Percentiles rank a stretch among this genome's conserved stretches.
phyloP scores from a whole-genome alignment of 2,888 invertebrate genomes.

The Microplitis manilae region DNA sequence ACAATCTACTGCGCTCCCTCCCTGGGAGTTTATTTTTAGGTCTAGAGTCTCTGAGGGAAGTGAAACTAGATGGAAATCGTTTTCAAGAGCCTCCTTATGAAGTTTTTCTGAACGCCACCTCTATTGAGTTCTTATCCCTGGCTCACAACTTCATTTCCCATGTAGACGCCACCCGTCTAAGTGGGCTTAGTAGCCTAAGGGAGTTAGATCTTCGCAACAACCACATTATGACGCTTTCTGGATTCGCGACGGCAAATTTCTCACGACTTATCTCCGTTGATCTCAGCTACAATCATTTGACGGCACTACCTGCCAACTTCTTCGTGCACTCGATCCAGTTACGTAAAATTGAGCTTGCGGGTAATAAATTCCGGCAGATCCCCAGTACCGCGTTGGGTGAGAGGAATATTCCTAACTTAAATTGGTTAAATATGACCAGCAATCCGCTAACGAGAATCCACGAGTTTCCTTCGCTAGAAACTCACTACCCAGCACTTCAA shows the following conservation, averaged over 20 bases:
- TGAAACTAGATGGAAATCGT: constrained; percentile 82
- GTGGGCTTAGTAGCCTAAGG: constrained; percentile 82
- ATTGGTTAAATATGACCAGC: constrained; percentile 85
- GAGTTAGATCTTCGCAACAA: constrained; percentile 84
- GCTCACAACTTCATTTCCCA: constrained; percentile 80
- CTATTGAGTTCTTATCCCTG: constrained; percentile 81
- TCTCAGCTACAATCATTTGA: constrained; percentile 82
- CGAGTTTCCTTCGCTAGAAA: constrained; percentile 77
- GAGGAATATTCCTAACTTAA: constrained; percentile 80
- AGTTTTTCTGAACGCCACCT: constrained; percentile 82
- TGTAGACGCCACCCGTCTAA: constrained; percentile 84
- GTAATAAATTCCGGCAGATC: constrained; percentile 85
- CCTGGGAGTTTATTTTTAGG: constrained; percentile 83
- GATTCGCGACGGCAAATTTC: constrained; percentile 83
- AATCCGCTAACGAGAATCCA: constrained; percentile 86
- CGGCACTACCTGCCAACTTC: constrained; percentile 86
- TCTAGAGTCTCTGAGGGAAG: constrained; percentile 83
- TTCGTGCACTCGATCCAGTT: constrained; percentile 82
- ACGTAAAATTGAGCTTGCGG: constrained; percentile 83
- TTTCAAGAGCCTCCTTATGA: constrained; percentile 86
- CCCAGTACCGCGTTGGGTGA: constrained; percentile 84
- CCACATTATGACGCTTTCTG: constrained; percentile 81
- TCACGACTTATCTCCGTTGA: constrained; percentile 83
- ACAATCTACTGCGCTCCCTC: constrained; percentile 79
- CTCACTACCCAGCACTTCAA: constrained; percentile 83